Evolutionary conservation across 2,888 invertebrate genomes (phyloP).

Genomic region (Patella ulyssiponensis): DNA sequence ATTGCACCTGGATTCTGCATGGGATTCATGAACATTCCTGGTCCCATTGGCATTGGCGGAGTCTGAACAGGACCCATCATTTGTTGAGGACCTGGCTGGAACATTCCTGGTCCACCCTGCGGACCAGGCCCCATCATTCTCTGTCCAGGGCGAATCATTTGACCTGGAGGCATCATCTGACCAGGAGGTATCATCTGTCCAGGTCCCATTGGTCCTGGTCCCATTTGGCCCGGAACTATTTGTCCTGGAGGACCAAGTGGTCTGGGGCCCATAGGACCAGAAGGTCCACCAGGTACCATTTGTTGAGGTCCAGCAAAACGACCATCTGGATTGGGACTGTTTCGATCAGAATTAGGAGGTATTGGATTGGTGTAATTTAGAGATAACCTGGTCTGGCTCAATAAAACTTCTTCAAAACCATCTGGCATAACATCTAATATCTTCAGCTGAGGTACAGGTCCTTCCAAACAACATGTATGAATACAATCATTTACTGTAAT

Average conservation of each 20-base stretch:
- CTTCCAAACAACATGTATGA: conserved; percentile 83
- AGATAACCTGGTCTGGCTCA: background rate
- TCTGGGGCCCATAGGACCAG: conserved; percentile 14
- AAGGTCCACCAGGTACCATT: conserved; percentile 18
- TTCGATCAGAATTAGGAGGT: background rate
- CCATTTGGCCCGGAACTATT: conserved; percentile 5
- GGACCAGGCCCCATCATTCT: conserved; percentile 4
- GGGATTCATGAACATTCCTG: background rate
- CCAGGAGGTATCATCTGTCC: conserved; percentile 15
- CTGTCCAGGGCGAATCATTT: conserved; percentile 12
- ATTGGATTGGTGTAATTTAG: background rate
- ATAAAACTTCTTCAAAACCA: conserved; percentile 31
- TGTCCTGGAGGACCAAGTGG: background rate
- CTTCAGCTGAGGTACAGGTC: conserved; percentile 93
- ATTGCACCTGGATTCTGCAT: background rate
- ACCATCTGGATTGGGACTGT: conserved; percentile 5
- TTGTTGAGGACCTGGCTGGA: background rate
- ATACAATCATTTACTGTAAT: conserved; percentile 85
- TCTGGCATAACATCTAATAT: conserved; percentile 75
- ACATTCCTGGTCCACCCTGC: background rate
- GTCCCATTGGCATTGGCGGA: background rate
- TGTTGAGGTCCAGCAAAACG: conserved; percentile 23
- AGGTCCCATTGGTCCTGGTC: conserved; percentile 13
- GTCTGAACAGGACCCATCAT: conserved; percentile 5
- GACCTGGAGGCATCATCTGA: conserved; percentile 15